Evolutionary conservation across 2,888 invertebrate species (phyloP), one percentile per base, ranked within the genome.

Genomic region (Gastracanthus pulcherrimus): DNA sequence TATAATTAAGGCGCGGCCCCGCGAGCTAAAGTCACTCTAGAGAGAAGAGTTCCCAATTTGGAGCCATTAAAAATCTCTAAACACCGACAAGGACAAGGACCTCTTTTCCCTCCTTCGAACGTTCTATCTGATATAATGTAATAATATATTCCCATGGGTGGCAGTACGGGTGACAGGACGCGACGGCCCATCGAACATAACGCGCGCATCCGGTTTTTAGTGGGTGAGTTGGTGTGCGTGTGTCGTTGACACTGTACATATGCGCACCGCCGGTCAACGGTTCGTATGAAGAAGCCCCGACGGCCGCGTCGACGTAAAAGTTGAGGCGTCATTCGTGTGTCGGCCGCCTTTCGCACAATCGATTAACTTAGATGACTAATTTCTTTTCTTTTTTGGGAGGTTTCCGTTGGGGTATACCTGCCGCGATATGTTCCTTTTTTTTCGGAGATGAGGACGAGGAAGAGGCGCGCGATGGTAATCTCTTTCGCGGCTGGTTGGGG

Each of bases 1-100:
- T 84, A 86, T 90, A 89, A 90, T 90, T 90, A 90, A 89, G 89
- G 89, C 86, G 88, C 85, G 83, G 86, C 85, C 85, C 70, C 70
- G 82, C 82, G 87, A 84, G 55, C 55, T 26, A 26, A 11, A 55
- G 55, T 23, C 23, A 41, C n/a, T n/a, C n/a, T n/a, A n/a, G n/a
- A n/a, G n/a, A n/a, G 45, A 9, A 87, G 86, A 87, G 86, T 80
- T 83, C 88, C n/a, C 88, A 87, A 90, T 90, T 89, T 88, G 79
- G 76, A 84, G 83, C 87, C 89, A 89, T 90, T 89, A 90, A 89
- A 74, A 87, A 86, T 87, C 86, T 84, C 86, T 89, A 89, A 89
- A 89, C 88, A 89, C 86, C 89, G 85, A 86, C 86, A 85, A 60
- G 34, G 84, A 84, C 87, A 84, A 85, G 84, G 60, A 80, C 83